phyloP scores from a whole-genome alignment of 2,113 vertebrate species.

The Forbesichthys agassizii region DNA sequence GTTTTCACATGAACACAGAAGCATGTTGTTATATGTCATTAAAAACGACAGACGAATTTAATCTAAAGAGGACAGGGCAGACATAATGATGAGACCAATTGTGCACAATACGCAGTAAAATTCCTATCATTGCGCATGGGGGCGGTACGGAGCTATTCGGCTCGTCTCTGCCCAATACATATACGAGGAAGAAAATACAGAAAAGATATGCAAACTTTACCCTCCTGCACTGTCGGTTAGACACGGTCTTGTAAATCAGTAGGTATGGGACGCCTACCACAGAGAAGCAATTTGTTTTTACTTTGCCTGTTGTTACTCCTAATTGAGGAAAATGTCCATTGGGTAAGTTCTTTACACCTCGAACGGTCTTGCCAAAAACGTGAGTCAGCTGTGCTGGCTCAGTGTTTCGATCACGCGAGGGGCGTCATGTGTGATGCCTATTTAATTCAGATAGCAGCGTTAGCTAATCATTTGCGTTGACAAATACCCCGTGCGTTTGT shows the following conservation, averaged over 20 bases:
- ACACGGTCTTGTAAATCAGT: background rate
- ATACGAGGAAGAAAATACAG: constrained; percentile 39
- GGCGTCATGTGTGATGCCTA: constrained; percentile 16
- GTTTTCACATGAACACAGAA: too few relatives aligned
- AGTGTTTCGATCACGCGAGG: constrained; percentile 7
- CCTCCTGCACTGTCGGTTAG: background rate
- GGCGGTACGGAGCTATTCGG: constrained; percentile 33
- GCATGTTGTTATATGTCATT: too few relatives aligned
- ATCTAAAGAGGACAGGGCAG: background rate
- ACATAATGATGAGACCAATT: background rate
- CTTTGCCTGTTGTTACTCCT: constrained; percentile 42
- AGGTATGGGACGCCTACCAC: constrained; percentile 43
- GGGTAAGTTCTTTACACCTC: constrained; percentile 57
- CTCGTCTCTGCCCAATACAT: constrained; percentile 23
- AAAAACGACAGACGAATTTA: too few relatives aligned
- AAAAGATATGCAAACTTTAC: constrained; percentile 46
- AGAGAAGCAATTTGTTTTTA: background rate
- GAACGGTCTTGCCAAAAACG: constrained; percentile 19
- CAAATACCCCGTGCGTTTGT: background rate
- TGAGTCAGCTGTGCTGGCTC: constrained; percentile 54
- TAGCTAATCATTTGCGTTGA: background rate
- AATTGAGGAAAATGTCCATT: constrained; percentile 36
- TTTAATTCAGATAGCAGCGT: background rate
- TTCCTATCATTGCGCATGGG: constrained; percentile 8
- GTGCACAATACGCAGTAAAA: background rate